Percentiles rank a stretch among this genome's conserved stretches.
These are phyloP conservation scores for Chloromyia formosa DNA, from an alignment of 2,888 invertebrate species.

Conservation along the genomic window DNA sequence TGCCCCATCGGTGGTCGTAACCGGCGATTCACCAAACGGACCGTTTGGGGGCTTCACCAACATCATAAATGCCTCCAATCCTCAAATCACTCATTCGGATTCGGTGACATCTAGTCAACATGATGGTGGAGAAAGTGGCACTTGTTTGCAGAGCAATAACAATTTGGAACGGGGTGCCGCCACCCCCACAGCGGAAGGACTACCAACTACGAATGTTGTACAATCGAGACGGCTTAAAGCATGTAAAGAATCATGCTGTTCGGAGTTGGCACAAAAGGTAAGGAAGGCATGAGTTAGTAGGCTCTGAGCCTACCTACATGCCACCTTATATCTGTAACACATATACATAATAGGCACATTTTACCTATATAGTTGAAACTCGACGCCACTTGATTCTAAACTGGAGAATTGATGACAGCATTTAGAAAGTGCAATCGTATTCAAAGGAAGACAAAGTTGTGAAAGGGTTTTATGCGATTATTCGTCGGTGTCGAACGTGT, in stretches of 20 bases:
- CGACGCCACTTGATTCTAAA: not conserved
- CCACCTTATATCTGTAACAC: too few relatives aligned
- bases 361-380: too few relatives aligned
- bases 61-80: slow-evolving; percentile 64
- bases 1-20: slow-evolving; percentile 75
- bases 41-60: slow-evolving; percentile 65
- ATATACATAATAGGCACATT: too few relatives aligned
- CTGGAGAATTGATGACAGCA: slow-evolving; percentile 4
- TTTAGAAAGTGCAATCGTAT: not conserved
- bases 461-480: too few relatives aligned
- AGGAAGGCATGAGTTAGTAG: slow-evolving; percentile 40
- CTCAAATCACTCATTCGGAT: slow-evolving; percentile 67
- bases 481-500: too few relatives aligned
- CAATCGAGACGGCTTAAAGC: slow-evolving; percentile 60
- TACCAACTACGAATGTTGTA: slow-evolving; percentile 54
- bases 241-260: slow-evolving; percentile 82
- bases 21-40: slow-evolving; percentile 70
- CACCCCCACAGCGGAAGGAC: slow-evolving; percentile 54
- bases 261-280: slow-evolving; percentile 84
- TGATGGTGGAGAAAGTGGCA: slow-evolving; percentile 66
- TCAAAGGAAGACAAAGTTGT: too few relatives aligned
- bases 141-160: slow-evolving; percentile 38
- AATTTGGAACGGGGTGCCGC: slow-evolving; percentile 52
- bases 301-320: too few relatives aligned
- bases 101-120: slow-evolving; percentile 71